Percentiles rank a stretch among this genome's conserved stretches.
Conservation (phyloP, 30 jellyfish, hydroid and myxozoan species). For the Aurelia aurita complex sp. Pacific region DNA sequence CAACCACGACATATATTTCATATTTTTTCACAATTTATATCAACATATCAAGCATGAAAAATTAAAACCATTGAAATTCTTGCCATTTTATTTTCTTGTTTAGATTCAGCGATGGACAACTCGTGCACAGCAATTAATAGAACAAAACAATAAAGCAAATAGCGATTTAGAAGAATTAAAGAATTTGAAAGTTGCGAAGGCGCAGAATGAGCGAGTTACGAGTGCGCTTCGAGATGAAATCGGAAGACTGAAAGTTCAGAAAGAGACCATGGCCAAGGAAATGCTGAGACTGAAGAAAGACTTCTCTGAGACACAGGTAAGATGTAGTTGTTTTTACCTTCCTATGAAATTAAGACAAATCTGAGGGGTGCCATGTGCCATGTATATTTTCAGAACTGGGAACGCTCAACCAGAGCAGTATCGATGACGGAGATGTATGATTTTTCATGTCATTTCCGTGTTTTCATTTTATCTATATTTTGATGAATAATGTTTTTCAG, state of each 20-base stretch:
- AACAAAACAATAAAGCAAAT: slow-evolving; percentile 82
- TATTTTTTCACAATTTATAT: too few relatives aligned
- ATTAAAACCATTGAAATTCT: too few relatives aligned
- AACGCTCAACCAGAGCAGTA: too few relatives aligned
- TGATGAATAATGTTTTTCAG: too few relatives aligned
- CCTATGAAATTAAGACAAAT: too few relatives aligned
- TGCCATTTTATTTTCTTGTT: not conserved
- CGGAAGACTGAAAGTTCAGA: slow-evolving; percentile 74
- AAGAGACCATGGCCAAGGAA: slow-evolving; percentile 78
- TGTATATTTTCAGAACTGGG: not conserved
- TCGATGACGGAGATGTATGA: too few relatives aligned
- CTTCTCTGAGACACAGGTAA: slow-evolving; percentile 73
- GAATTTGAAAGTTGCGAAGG: slow-evolving; percentile 57
- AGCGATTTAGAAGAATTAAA: slow-evolving; percentile 74
- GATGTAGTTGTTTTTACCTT: not conserved
- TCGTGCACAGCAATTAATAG: slow-evolving; percentile 88
- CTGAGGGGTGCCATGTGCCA: not conserved
- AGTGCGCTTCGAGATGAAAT: slow-evolving; percentile 85
- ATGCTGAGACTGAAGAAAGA: slow-evolving; percentile 61
- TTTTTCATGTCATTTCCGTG: too few relatives aligned
- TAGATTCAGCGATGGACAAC: slow-evolving; percentile 95
- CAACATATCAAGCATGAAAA: too few relatives aligned
- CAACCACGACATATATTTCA: too few relatives aligned
- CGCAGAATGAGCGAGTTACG: slow-evolving; percentile 74
- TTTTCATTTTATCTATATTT: too few relatives aligned